Evolutionary conservation across 2,113 vertebrate species (phyloP), one percentile per base, ranked within the genome.

Genomic region (Hypomesus transpacificus): DNA sequence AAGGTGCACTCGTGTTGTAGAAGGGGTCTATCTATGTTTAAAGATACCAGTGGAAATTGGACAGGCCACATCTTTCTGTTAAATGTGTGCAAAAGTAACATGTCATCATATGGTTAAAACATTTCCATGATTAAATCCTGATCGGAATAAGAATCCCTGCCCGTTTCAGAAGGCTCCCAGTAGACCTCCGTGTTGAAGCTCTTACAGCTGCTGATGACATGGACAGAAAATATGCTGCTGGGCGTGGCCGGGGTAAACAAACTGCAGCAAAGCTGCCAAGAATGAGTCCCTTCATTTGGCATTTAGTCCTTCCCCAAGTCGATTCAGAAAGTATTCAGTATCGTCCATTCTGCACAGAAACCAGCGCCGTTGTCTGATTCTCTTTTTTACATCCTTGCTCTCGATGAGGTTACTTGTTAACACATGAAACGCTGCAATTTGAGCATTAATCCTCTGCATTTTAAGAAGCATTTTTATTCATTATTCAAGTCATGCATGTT

Each of bases 121-220:
- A n/a, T 11, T 46, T 46, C 39, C 39, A 46, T 46, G 24, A 26
- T 2, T 26, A 26, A 26, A 2, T 68, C 28, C 66, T 8, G 20
- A 28, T 31, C 8, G 14, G 61, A n/a, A 31, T 14, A 16, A 20
- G 14, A n/a, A 46, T 46, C 46, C 26, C 64, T 39, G 26, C 34
- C 50, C 79, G 71, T 26, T 20, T 52, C 20, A 20, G 71, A 11
- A 56, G 17, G 21, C 64, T 69, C 76, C 71, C 54, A 62, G 68
- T 75, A 46, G 63, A 78, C 53, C 17, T 75, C 46, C 73, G 13
- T 21, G 60, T 24, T 72, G 56, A 58, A 28, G 28, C 80, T 59
- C 68, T 2, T 75, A 61, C 85, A 91, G 87, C 85, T 87, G 89
- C 56, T 79, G 62, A 82, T 89, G 88, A 90, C 86, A 76, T 69